Base-by-base conservation (phyloP, 1,140 invertebrate species). In the Danaus melanippus region DNA sequence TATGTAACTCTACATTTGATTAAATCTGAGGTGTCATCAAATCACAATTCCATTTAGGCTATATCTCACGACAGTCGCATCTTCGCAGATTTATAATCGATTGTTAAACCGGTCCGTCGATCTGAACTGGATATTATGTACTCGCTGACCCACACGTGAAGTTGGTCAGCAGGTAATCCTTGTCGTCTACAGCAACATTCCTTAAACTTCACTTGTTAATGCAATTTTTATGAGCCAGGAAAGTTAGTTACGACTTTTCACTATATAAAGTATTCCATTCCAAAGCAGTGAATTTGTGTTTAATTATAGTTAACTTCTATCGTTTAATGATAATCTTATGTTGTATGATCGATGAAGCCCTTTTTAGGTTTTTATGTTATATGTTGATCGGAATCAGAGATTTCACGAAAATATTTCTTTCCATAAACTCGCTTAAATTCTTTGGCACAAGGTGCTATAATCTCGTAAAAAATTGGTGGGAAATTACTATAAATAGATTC, bases 151-250 rank as follows among this genome's bases (percentile, higher is more conserved):
- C 58, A 76, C 63, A 81, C 78, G 73, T 84, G 66, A 79, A 71
- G 72, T 81, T 59, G 76, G 73, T 62, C 74, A 69, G 70, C 78
- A 80, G 70, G 80, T 84, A 50, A 71, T 81, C 80, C 78, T 84
- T 72, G 60, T 50, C 57, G 63, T 64, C 62, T 61, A 67, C 66
- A 59, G 58, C 67, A 12, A 59, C 71, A 82, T 82, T 78, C 75
- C 65, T 76, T 63, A 46, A 68, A 64, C 66, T 50, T 66, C 61
- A 64, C 55, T 60, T 59, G 48, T 67, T 60, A 54, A 64, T 58
- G 42, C 40, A 49, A 60, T 60, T 71, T 66, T 71, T 69, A 64
- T 66, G 52, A 56, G 44, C 57, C 60, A 51, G 55, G 58, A 61
- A 64, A 62, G 60, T 62, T 51, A 60, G 50, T 53, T 60, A 56